A percentile compares a stretch with the other conserved stretches of the same genome.
These are phyloP conservation scores for Lasioglossum zephyrum DNA, from an alignment of 2,888 invertebrate species.

Conservation along the genomic window DNA sequence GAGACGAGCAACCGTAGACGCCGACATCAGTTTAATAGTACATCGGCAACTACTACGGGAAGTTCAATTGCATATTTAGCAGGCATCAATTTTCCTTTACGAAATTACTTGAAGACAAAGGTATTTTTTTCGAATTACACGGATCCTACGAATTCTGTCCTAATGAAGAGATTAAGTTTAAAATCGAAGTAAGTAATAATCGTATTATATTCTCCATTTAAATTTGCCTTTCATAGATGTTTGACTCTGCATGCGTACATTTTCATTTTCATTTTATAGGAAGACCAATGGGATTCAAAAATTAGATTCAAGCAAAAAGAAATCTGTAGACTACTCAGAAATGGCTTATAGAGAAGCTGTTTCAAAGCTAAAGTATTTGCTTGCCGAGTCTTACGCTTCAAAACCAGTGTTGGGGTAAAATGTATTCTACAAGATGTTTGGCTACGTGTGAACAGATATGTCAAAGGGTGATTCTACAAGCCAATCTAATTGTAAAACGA, in stretches of 20 bases:
- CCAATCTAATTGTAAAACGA: background rate
- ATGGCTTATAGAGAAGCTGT: conserved; percentile 94
- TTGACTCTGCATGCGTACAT: background rate
- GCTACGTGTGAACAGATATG: background rate
- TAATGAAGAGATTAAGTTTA: conserved; percentile 75
- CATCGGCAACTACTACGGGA: conserved; percentile 57
- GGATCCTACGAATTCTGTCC: conserved; percentile 65
- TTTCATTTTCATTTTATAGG: conserved; percentile 41
- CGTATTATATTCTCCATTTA: background rate
- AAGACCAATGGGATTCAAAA: conserved; percentile 57
- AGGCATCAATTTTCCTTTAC: conserved; percentile 65
- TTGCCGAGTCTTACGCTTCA: conserved; percentile 91
- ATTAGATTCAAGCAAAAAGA: conserved; percentile 86
- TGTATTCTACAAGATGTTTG: background rate
- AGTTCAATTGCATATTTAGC: conserved; percentile 55
- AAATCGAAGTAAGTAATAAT: conserved; percentile 73
- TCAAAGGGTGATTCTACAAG: background rate
- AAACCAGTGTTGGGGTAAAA: conserved; percentile 77
- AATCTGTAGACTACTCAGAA: conserved; percentile 92
- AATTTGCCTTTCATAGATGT: background rate
- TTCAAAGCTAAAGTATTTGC: conserved; percentile 90
- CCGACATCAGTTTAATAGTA: conserved; percentile 66
- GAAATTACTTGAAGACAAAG: conserved; percentile 66
- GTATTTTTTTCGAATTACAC: conserved; percentile 56
- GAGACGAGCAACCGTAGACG: conserved; percentile 69